Evolutionary conservation across 1,140 invertebrate species (phyloP).

Genomic region (Atopsyche davidsoni): DNA sequence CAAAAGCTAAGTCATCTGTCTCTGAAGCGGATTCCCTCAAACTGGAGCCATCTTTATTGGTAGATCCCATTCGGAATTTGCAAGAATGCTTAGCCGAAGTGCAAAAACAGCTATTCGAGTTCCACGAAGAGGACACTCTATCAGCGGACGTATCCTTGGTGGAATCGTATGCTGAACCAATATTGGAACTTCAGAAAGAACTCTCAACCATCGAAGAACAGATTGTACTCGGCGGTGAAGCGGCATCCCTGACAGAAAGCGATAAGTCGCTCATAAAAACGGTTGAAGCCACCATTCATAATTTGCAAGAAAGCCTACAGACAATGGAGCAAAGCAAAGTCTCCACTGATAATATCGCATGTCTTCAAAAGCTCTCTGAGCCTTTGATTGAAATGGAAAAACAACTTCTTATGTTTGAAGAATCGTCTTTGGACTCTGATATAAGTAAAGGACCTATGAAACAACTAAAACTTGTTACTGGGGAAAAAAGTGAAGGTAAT

Average conservation of each 20-base stretch:
- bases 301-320: slow-evolving; percentile 12
- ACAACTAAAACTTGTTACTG: too few relatives aligned
- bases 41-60: slow-evolving; percentile 8
- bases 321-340: not conserved
- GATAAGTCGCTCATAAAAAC: slow-evolving; percentile 5
- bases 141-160: slow-evolving; percentile 12
- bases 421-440: slow-evolving; percentile 25
- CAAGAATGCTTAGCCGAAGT: slow-evolving; percentile 21
- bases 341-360: not conserved
- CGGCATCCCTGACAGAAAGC: not conserved
- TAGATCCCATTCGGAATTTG: slow-evolving; percentile 21
- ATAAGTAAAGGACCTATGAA: too few relatives aligned
- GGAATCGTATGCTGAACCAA: slow-evolving; percentile 16
- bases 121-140: slow-evolving; percentile 12
- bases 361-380: slow-evolving; percentile 4
- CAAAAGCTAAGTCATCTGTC: not conserved
- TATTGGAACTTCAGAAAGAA: slow-evolving; percentile 12
- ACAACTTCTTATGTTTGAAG: slow-evolving; percentile 8
- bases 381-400: slow-evolving; percentile 10
- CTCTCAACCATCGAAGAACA: not conserved
- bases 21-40: slow-evolving; percentile 5
- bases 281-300: slow-evolving; percentile 4
- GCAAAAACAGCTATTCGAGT: slow-evolving; percentile 25
- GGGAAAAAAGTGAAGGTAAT: too few relatives aligned
- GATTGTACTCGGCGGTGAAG: slow-evolving; percentile 11